These are phyloP conservation scores for Aleiodes sp. DNA, from an alignment of 1,140 invertebrate genomes.

Conservation along the genomic window DNA sequence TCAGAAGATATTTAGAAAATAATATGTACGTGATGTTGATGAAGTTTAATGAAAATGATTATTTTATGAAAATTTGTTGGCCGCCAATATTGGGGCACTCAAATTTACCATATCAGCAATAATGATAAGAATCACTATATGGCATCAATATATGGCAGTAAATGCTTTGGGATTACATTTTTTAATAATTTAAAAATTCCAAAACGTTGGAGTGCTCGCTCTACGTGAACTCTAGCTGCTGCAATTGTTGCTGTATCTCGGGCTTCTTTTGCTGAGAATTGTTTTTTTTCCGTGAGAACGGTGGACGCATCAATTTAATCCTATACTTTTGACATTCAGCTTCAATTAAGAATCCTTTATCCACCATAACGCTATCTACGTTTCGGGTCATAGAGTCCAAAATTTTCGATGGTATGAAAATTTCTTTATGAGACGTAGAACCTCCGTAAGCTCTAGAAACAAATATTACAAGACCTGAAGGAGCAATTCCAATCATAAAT, in stretches of 20 bases:
- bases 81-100: conserved; percentile 21
- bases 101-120: conserved; percentile 32
- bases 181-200: conserved; percentile 47
- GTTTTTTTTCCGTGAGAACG: conserved; percentile 31
- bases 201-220: conserved; percentile 45
- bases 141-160: conserved; percentile 25
- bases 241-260: conserved; percentile 45
- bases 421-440: conserved; percentile 43
- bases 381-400: conserved; percentile 25
- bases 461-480: too few relatives aligned
- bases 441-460: too few relatives aligned
- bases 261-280: conserved; percentile 41
- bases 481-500: too few relatives aligned
- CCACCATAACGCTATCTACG: conserved; percentile 35
- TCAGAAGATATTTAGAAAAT: too few relatives aligned
- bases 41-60: too few relatives aligned
- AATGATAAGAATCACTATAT: conserved; percentile 35
- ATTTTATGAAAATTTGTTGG: conserved; percentile 27
- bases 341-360: conserved; percentile 41
- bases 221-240: conserved; percentile 35
- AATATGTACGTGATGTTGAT: too few relatives aligned
- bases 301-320: conserved; percentile 35
- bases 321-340: conserved; percentile 33
- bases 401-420: conserved; percentile 38
- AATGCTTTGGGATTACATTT: conserved; percentile 32